Base-by-base conservation (phyloP, 2,888 invertebrate species). In the Acleris literana region DNA sequence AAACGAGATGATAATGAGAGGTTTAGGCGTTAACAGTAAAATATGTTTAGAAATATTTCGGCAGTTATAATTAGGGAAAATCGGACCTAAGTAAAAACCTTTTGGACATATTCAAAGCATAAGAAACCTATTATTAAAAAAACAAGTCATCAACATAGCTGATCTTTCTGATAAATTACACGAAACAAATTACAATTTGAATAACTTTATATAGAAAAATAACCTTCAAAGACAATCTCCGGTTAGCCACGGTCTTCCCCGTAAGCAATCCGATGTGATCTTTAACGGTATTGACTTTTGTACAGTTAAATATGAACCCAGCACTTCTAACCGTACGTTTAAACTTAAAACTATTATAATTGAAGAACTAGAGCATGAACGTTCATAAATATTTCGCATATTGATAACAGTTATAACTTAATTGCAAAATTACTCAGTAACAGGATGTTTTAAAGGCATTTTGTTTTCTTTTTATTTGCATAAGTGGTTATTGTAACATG, bases 291-390 rank as follows among this genome's bases (percentile, higher is more conserved):
- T 43, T 22, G 11, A 18, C 43, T 56, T 2, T 56, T 56, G n/a
- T 60, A 60, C 39, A 52, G 39, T 60, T 60, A 59, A 58, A 58
- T 4, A 16, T 17, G 29, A 33, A 54, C 57, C 48, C 29, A 33
- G 33, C 18, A 33, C 33, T 49, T 16, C 33, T 18, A 18, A 13
- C 18, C 7, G 55, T 9, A 54, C 33, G 53, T 54, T 17, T 54
- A 17, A 33, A 49, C 16, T 16, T 52, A 52, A 60, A 60, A 81
- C 80, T 76, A 75, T 73, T 73, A 77, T 76, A 81, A 84, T 83
- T 82, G 81, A 68, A 72, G 74, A 84, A 84, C 80, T 82, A 85
- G 85, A 83, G 81, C 85, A 80, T 79, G 77, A 80, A 82, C 74
- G 52, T 44, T 11, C 68, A 83, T 83, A 78, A 74, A 78, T 78